phyloP scores from a whole-genome alignment of 2,888 invertebrate species.

The Eumacrocentrus americanus region DNA sequence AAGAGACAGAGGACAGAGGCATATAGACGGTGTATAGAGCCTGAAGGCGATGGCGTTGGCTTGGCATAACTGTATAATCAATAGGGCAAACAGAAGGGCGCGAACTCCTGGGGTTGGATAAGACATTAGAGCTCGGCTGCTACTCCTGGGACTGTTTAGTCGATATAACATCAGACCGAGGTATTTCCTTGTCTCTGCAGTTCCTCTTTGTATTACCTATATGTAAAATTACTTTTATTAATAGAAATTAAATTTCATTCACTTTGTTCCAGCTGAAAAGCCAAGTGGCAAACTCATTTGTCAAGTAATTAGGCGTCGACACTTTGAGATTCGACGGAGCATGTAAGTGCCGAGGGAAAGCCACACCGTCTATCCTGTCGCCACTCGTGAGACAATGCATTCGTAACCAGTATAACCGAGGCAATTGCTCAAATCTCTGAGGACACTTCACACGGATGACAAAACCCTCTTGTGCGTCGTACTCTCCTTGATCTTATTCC shows the following conservation, averaged over 20 bases:
- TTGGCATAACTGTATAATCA: constrained; percentile 48
- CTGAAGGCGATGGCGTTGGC: constrained; percentile 32
- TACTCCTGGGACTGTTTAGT: constrained; percentile 40
- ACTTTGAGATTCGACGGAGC: constrained; percentile 39
- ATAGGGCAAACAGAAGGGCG: constrained; percentile 50
- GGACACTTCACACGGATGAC: constrained; percentile 19
- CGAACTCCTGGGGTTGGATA: constrained; percentile 37
- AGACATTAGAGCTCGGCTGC: constrained; percentile 33
- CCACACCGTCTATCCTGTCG: constrained; percentile 33
- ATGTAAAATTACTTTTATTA: too few relatives aligned
- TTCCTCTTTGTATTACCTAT: constrained; percentile 27
- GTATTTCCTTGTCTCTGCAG: background rate
- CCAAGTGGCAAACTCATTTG: constrained; percentile 42
- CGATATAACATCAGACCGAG: constrained; percentile 39
- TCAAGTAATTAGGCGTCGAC: constrained; percentile 44
- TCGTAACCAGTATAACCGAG: constrained; percentile 35
- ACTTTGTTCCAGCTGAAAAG: constrained; percentile 11
- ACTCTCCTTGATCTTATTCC: constrained; percentile 29
- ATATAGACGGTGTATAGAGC: background rate
- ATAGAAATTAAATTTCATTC: constrained; percentile 26
- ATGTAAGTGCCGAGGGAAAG: constrained; percentile 35
- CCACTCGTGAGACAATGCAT: constrained; percentile 40
- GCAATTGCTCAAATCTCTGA: constrained; percentile 23
- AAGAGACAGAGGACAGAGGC: background rate
- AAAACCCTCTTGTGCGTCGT: constrained; percentile 14